phyloP scores from a whole-genome alignment of 1,140 invertebrate species.

The Heliconius hermathena region DNA sequence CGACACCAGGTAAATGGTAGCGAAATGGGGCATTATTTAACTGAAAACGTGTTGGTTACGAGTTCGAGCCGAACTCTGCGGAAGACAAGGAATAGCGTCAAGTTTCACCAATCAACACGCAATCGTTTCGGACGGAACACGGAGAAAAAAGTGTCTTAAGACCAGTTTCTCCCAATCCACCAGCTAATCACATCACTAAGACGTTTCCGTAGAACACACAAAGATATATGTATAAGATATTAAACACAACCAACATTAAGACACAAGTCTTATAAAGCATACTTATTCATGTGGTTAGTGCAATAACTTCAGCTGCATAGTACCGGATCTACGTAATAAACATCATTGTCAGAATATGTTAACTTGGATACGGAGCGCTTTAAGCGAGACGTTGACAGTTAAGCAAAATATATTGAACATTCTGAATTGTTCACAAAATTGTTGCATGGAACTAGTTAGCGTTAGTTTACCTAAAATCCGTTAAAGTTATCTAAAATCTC shows the following conservation, averaged over 20 bases:
- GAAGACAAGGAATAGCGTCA: no score
- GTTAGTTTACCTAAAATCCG: background rate
- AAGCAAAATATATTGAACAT: conserved; percentile 9
- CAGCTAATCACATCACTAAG: no score
- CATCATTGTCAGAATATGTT: conserved; percentile 24
- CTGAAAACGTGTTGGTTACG: no score
- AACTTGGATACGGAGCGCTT: conserved; percentile 15
- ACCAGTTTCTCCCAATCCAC: no score
- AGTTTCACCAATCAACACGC: no score
- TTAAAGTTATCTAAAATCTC: background rate
- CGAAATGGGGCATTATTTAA: no score
- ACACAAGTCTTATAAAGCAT: background rate
- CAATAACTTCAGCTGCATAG: background rate
- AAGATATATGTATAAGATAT: background rate
- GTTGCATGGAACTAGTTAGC: background rate
- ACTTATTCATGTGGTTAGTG: conserved; percentile 7
- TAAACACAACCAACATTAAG: background rate
- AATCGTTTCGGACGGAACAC: no score
- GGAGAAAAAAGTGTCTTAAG: no score
- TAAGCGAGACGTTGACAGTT: conserved; percentile 15
- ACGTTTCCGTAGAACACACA: no score
- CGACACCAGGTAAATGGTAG: no score
- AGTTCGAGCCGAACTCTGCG: no score
- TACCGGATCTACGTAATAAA: conserved; percentile 23
- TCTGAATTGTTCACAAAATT: conserved; percentile 5